Evolutionary conservation across 2,797 vertebrate genomes (phyloP), one percentile per base, ranked within the genome.

Genomic region (Brotogeris chrysoptera): DNA sequence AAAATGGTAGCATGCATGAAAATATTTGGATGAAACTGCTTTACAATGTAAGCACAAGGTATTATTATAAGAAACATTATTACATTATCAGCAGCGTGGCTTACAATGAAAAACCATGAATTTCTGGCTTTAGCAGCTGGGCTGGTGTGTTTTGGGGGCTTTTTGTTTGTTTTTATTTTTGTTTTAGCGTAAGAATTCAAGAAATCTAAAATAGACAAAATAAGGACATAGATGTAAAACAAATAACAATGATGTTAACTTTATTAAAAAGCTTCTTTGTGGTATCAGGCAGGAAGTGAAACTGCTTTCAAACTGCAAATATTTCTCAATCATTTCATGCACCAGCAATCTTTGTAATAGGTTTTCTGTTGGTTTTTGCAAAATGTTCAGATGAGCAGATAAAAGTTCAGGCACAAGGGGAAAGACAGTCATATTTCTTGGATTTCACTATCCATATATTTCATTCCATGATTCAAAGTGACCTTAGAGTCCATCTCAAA

Each of bases 251-350:
- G 70, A 69, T 95, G 95, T 86, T 94, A 96, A 97, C 96, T 97
- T 97, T 96, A 96, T 98, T 97, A 96, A 97, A 97, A 97, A 97
- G 95, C 93, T 94, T 92, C 96, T 97, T 97, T 98, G 98, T 98
- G 97, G 97, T 95, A 88, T 96, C 70, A 93, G 97, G 86, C 98
- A 98, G 98, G 98, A 98, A 98, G 97, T 95, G 97, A 97, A 97
- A 98, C 96, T 71, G 95, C 95, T 97, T 97, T 97, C 95, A 98
- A 97, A 97, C 96, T 98, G 97, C 98, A 97, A 96, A 97, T 96
- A 96, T 98, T 98, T 98, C 98, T 98, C 97, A 98, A 97, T 97
- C 97, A 96, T 96, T 95, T 96, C 95, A 97, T 95, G 97, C 96
- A 94, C 96, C 95, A 97, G 93, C 94, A 96, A 79, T 83, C 97